Evolutionary conservation across 2,797 vertebrate species (phyloP), one percentile per base, ranked within the genome.

Genomic region (Syndactyla subalaris): DNA sequence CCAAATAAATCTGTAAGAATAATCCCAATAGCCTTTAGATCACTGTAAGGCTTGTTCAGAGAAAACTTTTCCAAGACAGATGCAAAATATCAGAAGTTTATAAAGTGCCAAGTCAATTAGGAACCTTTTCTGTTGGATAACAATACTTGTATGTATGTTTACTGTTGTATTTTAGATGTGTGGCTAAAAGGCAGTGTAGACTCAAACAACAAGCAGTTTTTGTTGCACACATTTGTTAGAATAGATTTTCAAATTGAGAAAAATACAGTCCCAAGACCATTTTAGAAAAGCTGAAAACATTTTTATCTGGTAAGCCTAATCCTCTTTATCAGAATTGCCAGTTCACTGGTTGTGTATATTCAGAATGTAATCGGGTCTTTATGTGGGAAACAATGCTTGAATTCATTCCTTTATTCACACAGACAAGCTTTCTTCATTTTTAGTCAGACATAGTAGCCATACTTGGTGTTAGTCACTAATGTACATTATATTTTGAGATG

Each of bases 301-400:
- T 96, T 95, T 94, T 95, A 87, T 91, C 63, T 79, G 81, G 49
- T 84, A 80, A 86, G 72, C n/a, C 4, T 95, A 90, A 92, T 95
- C 78, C 54, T 95, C 95, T 91, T 96, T 92, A 77, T 93, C 58
- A 88, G 91, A 91, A 92, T 94, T 94, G 63, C 41, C 67, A 93
- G 49, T 88, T 96, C 76, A 81, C 92, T 95, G 65, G 26, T 73
- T 82, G 77, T 92, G 85, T 90, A 38, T 90, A 88, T 96, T 88
- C 94, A 80, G 94, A 95, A 92, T 83, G 94, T 92, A 97, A 95
- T 85, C 30, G 23, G 61, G 73, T 91, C 85, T 93, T 96, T 97
- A 68, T 88, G 17, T 70, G 80, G 79, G 88, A 97, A 95, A 96
- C 97, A 98, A 97, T 98, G 97, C 95, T 96, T 95, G 98, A 98